These are phyloP conservation scores for Nyctibius bracteatus DNA, from an alignment of 2,113 vertebrate genomes.

Conservation along the genomic window DNA sequence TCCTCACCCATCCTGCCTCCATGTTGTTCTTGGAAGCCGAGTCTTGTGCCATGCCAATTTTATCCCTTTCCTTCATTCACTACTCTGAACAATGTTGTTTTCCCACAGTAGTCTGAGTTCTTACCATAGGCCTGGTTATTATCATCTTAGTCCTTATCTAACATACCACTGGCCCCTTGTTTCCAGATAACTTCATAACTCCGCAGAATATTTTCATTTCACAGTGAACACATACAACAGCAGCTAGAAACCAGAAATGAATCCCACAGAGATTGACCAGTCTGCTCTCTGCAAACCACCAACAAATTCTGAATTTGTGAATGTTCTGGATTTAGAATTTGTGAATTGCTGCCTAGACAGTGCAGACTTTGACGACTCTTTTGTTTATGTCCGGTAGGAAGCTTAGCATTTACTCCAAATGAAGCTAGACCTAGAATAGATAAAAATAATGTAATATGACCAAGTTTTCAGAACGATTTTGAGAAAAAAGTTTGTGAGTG, in stretches of 20 bases:
- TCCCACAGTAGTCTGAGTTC: background rate
- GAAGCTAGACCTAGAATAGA: background rate
- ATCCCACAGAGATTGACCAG: background rate
- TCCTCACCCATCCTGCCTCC: background rate
- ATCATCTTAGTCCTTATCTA: background rate
- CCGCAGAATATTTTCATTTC: background rate
- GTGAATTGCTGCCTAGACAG: background rate
- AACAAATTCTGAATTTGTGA: background rate
- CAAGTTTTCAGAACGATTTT: background rate
- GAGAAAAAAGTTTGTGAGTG: background rate
- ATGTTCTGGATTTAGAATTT: background rate
- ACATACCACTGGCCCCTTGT: background rate
- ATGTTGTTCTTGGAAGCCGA: background rate
- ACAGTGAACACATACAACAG: background rate
- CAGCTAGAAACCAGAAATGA: background rate
- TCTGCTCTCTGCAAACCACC: background rate
- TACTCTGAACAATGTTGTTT: background rate
- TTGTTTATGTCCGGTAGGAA: background rate
- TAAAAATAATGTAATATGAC: background rate
- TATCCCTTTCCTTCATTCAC: background rate
- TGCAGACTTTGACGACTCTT: background rate
- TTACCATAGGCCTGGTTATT: background rate
- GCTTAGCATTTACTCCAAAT: background rate
- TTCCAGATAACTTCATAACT: background rate
- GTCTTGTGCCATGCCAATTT: background rate